Conservation (phyloP, 2,888 invertebrate species). For the Drosophila paranaensis region DNA sequence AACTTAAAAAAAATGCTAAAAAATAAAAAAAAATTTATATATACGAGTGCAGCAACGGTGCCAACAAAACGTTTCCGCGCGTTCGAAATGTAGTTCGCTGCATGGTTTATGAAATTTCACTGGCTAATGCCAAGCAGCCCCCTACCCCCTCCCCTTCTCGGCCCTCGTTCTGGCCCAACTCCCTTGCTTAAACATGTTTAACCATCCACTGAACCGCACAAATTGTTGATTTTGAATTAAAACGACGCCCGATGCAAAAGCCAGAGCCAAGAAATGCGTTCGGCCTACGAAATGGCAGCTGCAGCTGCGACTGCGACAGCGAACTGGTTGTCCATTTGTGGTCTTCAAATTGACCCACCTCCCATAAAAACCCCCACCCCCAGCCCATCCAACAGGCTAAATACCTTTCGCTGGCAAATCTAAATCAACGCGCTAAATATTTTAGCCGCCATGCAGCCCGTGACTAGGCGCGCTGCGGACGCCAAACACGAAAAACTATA, state of each 20-base stretch:
- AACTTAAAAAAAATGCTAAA: constrained; percentile 1
- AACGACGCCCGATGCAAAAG: constrained; percentile 53
- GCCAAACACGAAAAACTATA: constrained; percentile 78
- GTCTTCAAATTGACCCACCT: constrained; percentile 36
- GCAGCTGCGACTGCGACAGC: constrained; percentile 2
- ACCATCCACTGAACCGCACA: constrained; percentile 80
- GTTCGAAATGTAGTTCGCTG: constrained; percentile 30
- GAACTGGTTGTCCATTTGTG: constrained; percentile 69
- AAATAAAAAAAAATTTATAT: background rate
- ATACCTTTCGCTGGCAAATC: constrained; percentile 76
- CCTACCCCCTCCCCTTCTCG: background rate
- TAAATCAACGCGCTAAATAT: constrained; percentile 81
- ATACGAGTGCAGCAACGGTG: constrained; percentile 32
- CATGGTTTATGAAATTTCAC: constrained; percentile 53
- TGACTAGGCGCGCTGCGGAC: constrained; percentile 29
- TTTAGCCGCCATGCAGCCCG: constrained; percentile 67
- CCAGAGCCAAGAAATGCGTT: constrained; percentile 67
- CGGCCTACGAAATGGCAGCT: constrained; percentile 42
- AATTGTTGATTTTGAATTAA: constrained; percentile 83
- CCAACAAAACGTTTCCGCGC: constrained; percentile 69
- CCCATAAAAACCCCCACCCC: background rate
- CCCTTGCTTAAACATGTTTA: constrained; percentile 76
- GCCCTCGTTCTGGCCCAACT: constrained; percentile 30
- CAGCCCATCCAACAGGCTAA: constrained; percentile 46
- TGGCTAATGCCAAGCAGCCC: constrained; percentile 33